These are phyloP conservation scores for Pentalonia nigronervosa DNA, from an alignment of 1,140 invertebrate species.

Conservation along the genomic window DNA sequence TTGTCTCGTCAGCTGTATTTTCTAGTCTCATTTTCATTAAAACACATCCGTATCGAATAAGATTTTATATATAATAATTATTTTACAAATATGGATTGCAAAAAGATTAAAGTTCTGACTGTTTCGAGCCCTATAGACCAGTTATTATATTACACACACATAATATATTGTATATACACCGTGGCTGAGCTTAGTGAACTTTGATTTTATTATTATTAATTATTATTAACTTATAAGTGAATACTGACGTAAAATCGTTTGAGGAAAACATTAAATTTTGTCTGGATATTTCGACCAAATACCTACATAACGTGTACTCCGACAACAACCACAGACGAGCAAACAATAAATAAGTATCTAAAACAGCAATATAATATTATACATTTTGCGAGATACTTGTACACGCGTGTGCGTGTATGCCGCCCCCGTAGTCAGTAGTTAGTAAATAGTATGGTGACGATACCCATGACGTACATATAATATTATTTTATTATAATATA, in stretches of 20 bases:
- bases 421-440: background rate
- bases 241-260: background rate
- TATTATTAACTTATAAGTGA: background rate
- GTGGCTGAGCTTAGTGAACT: background rate
- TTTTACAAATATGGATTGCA: background rate
- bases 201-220: background rate
- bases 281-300: background rate
- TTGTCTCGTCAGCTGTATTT: background rate
- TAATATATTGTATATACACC: background rate
- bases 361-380: background rate
- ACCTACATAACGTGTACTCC: no score
- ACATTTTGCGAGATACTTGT: background rate
- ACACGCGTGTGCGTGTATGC: background rate
- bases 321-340: background rate
- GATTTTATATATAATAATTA: background rate
- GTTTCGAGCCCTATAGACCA: background rate
- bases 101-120: background rate
- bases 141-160: background rate
- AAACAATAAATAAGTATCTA: background rate
- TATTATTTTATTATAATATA: slow-evolving; percentile 7
- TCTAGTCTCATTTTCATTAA: background rate
- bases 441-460: background rate
- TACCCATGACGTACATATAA: background rate
- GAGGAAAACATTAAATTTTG: background rate
- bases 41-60: background rate